Evolutionary conservation across 1,140 invertebrate species (phyloP), one percentile per base, ranked within the genome.

Genomic region (Halictus rubicundus): DNA sequence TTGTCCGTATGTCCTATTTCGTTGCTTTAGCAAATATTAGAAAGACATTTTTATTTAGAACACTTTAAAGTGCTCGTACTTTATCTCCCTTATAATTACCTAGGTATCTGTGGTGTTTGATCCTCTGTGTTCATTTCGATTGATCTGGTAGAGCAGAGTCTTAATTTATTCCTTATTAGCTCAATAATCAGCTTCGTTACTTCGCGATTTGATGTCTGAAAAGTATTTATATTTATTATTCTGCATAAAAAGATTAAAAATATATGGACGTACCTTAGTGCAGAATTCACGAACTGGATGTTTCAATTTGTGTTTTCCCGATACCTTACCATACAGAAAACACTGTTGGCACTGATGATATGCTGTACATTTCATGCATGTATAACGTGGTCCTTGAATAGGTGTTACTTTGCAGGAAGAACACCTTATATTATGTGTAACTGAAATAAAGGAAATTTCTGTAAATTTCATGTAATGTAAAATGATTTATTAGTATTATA

Each of bases 211-310:
- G 92, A 91, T 27, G 92, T 91, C 94, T 94, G 76, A 52, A 88
- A 91, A 88, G 88, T 68, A 79, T 60, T 68, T 60, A 14, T 16
- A 42, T 74, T 25, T 84, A 71, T 52, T 68, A 72, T 80, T 64
- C 57, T 80, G 64, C 52, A 77, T 77, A 71, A 80, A 68, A 66
- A 57, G 19, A 25, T 61, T 79, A 32, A 52, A 75, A 68, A n/a
- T 32, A 63, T 14, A 69, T 79, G 39, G 16, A 12, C 25, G 71
- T 90, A 94, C 94, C 92, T 94, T 92, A n/a, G 91, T 91, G 81
- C 96, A 96, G 92, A 97, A 97, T 93, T 97, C 96, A 88, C 97
- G 95, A 81, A 94, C 95, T 63, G 96, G 96, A 94, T 97, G 96
- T 61, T 95, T 95, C 12, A 96, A 88, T 93, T 97, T 97, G 88